Evolutionary conservation across 1,140 invertebrate species (phyloP).

Genomic region (Aphelenchoides besseyi): DNA sequence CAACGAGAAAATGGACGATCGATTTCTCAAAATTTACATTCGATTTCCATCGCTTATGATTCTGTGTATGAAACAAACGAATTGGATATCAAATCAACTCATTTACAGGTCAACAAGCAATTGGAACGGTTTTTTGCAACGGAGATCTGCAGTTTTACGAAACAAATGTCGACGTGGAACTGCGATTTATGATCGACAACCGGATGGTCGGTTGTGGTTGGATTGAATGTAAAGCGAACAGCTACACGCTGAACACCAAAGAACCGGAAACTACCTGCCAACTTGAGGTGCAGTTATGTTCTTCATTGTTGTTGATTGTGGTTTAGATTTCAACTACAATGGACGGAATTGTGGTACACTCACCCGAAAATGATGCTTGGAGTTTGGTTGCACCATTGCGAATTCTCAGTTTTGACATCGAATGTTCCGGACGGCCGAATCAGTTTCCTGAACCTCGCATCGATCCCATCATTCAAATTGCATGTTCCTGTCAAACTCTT

Average conservation of each 20-base stretch:
- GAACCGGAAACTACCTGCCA: constrained; percentile 70
- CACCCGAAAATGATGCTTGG: constrained; percentile 86
- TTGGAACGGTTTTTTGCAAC: neutral
- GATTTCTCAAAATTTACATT: neutral
- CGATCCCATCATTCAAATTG: constrained; percentile 98
- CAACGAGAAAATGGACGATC: neutral
- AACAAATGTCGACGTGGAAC: constrained; percentile 95
- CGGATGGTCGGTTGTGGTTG: constrained; percentile 91
- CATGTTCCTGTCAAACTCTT: constrained; percentile 90
- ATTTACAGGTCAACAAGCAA: constrained; percentile 65
- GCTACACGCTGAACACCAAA: constrained; percentile 72
- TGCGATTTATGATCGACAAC: constrained; percentile 94
- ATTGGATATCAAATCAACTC: too few species aligned
- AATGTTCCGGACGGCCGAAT: constrained; percentile 95
- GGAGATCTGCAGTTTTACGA: constrained; percentile 66
- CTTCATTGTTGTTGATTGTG: neutral
- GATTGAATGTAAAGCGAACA: constrained; percentile 81
- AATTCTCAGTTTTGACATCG: constrained; percentile 98
- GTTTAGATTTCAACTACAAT: constrained; percentile 76
- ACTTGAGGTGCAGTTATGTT: constrained; percentile 70
- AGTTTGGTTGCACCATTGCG: constrained; percentile 88
- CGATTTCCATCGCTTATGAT: too few species aligned
- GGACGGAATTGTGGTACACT: constrained; percentile 79
- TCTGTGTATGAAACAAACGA: too few species aligned
- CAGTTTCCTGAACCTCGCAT: constrained; percentile 93